Conservation (phyloP, 2,888 invertebrate genomes). For the Cataglyphis altisquamis region DNA sequence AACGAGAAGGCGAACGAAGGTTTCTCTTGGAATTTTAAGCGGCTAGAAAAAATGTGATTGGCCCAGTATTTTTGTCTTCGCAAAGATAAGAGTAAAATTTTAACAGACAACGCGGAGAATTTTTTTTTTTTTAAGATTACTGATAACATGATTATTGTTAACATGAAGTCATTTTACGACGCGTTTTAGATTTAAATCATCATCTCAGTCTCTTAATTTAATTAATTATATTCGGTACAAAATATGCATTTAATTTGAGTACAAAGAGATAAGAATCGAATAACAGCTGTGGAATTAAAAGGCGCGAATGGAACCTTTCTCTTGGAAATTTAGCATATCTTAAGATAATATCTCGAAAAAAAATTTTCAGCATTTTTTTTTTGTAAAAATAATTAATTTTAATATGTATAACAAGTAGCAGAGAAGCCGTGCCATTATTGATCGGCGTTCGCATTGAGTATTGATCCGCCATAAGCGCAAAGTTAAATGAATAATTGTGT, state of each 20-base stretch:
- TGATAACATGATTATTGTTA: not conserved
- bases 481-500: not conserved
- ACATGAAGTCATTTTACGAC: not conserved
- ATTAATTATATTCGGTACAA: not conserved
- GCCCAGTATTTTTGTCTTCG: not conserved
- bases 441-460: not conserved
- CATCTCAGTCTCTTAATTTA: not conserved
- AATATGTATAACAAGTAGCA: not conserved
- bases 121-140: not conserved
- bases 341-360: not conserved
- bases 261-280: not conserved
- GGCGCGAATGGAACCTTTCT: not conserved
- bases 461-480: not conserved
- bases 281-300: not conserved
- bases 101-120: not conserved
- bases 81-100: not conserved
- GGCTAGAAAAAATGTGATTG: not conserved
- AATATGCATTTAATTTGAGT: not conserved
- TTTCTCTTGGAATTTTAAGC: not conserved
- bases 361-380: not conserved
- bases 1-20: not conserved
- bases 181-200: not conserved
- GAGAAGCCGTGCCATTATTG: not conserved
- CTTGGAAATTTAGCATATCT: not conserved
- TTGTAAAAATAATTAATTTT: not conserved